Percentiles rank a stretch among this genome's conserved stretches.
These are phyloP conservation scores for Brenthis ino DNA, from an alignment of 2,888 invertebrate species.

Conservation along the genomic window DNA sequence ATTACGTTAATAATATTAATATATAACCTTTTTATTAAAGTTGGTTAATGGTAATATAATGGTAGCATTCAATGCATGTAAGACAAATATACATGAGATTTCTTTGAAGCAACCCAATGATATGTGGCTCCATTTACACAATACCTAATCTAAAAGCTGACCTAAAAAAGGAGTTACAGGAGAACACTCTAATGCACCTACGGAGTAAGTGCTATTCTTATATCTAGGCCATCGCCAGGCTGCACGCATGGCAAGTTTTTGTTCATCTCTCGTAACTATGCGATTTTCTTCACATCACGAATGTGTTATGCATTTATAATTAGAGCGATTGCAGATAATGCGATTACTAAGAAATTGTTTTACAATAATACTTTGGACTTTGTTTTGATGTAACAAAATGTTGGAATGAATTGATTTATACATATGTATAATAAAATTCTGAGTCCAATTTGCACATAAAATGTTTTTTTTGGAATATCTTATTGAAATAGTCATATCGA, in stretches of 20 bases:
- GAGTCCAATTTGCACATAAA: no score
- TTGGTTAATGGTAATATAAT: background rate
- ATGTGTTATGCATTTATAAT: conserved; percentile 20
- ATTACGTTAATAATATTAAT: no score
- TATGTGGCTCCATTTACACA: conserved; percentile 22
- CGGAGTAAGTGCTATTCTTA: conserved; percentile 34
- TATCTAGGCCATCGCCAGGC: conserved; percentile 40
- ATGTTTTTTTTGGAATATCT: no score
- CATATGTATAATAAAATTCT: background rate
- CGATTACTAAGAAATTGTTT: background rate
- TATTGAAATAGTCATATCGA: no score
- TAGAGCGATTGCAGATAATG: conserved; percentile 9
- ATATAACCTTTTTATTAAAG: no score
- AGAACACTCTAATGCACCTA: conserved; percentile 29
- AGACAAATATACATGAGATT: background rate
- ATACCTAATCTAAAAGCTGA: conserved; percentile 34
- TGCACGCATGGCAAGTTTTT: conserved; percentile 35
- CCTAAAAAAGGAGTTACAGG: conserved; percentile 32
- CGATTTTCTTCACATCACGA: conserved; percentile 18
- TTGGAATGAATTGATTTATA: background rate
- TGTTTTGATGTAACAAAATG: background rate
- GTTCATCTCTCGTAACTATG: conserved; percentile 28
- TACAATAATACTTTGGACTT: background rate
- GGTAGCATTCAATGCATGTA: background rate
- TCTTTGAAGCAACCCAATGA: background rate